A percentile compares a stretch with the other conserved stretches of the same genome.
Evolutionary conservation across 2,797 vertebrate genomes (phyloP).

Genomic region (Esox lucius): DNA sequence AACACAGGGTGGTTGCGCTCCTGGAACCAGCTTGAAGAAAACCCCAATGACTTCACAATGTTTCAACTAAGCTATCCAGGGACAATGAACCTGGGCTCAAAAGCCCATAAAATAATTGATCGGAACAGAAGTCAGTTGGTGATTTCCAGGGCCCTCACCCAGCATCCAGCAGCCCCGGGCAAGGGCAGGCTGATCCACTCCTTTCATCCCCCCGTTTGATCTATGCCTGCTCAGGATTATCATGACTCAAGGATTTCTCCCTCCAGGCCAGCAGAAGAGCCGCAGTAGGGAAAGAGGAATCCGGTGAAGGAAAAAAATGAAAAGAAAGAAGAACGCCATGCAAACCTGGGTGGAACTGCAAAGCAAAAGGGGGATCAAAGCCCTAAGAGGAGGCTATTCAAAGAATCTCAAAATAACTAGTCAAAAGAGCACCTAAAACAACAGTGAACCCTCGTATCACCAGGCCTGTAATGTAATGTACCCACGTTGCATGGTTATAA

Average conservation of each 20-base stretch:
- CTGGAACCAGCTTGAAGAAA: background rate
- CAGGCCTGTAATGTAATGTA: constrained; percentile 29
- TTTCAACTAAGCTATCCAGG: background rate
- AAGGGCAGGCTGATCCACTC: constrained; percentile 43
- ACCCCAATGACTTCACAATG: background rate
- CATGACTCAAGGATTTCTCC: constrained; percentile 67
- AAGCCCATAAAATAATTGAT: constrained; percentile 41
- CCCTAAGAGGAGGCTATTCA: constrained; percentile 45
- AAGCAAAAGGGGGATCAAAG: constrained; percentile 58
- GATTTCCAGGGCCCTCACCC: constrained; percentile 36
- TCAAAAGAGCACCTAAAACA: constrained; percentile 64
- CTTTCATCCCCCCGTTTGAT: constrained; percentile 69
- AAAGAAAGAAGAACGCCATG: background rate
- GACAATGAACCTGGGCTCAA: background rate
- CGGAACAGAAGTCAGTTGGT: constrained; percentile 33
- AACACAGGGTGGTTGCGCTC: no score
- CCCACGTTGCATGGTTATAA: constrained; percentile 47
- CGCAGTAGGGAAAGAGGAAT: constrained; percentile 56
- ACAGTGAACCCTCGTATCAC: constrained; percentile 37
- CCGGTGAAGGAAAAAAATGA: constrained; percentile 29
- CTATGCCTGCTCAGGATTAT: constrained; percentile 66
- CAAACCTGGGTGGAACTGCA: constrained; percentile 55
- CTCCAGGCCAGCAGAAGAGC: constrained; percentile 51
- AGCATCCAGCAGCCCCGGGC: constrained; percentile 31
- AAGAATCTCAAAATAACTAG: constrained; percentile 45